Evolutionary conservation across 2,888 invertebrate species (phyloP), one percentile per base, ranked within the genome.

Genomic region (Cantharis nigra): DNA sequence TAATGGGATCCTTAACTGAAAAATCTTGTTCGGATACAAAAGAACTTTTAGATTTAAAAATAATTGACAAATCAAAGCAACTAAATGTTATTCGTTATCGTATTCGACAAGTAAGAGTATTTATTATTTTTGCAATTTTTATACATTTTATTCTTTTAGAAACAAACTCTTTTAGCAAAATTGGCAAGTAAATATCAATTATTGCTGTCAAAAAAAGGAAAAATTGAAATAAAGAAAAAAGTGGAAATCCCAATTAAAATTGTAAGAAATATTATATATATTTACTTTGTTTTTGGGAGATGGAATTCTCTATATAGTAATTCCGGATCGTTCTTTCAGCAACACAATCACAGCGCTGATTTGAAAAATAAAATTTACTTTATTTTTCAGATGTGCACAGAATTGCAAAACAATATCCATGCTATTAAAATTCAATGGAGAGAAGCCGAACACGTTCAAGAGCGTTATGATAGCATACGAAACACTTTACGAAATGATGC

Each of bases 381-480:
- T 33, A 26, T 69, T 82, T 86, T 87, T 49, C 85, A 93, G 93
- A 89, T 91, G 23, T 91, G 92, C 0, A 91, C 93, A 5, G 92
- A 93, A 82, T 87, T 96, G 81, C 96, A 96, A 87, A 96, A 96
- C 85, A 94, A 94, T 86, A 93, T 96, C 77, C 95, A 96, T 85
- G 93, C 94, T 78, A 92, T 95, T 0, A 91, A 94, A 74, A 93
- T 96, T 33, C 95, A 96, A 89, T 93, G 94, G 90, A 93, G 94
- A 85, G 96, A 96, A 87, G 95, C 95, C 0, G 93, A 94, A 82
- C 92, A 95, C 80, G 92, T 96, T 9, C 92, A 93, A 81, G 94
- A 93, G 85, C 95, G 95, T 86, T 96, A 96, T 85, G 89, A 91
- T 62, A 92, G 92, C 1, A 95, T 96, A 74, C 91, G 92, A 89